Conservation (phyloP, 2,888 invertebrate species). For the Cremastinae sp. region DNA sequence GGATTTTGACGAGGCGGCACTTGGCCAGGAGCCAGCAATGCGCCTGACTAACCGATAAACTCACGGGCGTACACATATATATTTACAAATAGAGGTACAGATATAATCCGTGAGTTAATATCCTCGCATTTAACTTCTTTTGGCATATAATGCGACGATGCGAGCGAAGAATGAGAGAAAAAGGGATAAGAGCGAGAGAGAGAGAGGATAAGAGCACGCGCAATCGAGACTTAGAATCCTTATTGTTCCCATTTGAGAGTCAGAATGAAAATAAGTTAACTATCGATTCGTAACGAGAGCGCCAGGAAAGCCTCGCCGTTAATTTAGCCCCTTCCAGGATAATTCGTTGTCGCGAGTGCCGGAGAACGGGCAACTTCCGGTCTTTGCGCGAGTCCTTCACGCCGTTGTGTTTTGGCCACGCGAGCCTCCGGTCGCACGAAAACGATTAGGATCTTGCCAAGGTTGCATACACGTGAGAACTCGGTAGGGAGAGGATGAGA, state of each 20-base stretch:
- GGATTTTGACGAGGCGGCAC: constrained; percentile 73
- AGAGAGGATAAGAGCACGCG: constrained; percentile 5
- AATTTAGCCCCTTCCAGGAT: not conserved
- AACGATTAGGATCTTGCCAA: constrained; percentile 29
- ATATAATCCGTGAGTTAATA: constrained; percentile 43
- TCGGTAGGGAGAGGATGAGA: not conserved
- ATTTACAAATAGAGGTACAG: constrained; percentile 1
- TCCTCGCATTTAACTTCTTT: constrained; percentile 48
- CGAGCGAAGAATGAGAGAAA: not conserved
- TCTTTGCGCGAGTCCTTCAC: constrained; percentile 7
- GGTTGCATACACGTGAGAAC: not conserved
- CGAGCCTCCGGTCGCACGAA: constrained; percentile 25
- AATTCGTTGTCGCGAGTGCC: constrained; percentile 1
- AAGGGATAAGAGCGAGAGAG: constrained; percentile 24
- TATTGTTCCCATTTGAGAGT: constrained; percentile 1
- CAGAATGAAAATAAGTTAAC: constrained; percentile 27
- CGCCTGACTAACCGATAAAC: constrained; percentile 73
- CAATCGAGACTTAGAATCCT: constrained; percentile 15
- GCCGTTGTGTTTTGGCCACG: constrained; percentile 7
- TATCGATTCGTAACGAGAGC: constrained; percentile 52
- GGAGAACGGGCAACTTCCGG: constrained; percentile 56
- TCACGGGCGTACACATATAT: constrained; percentile 45
- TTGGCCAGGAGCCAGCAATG: constrained; percentile 78
- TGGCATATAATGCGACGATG: constrained; percentile 20
- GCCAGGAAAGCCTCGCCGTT: constrained; percentile 37